Percentiles rank a stretch among this genome's conserved stretches.
phyloP scores from a whole-genome alignment of 1,140 invertebrate species.

The Ladona fulva region DNA sequence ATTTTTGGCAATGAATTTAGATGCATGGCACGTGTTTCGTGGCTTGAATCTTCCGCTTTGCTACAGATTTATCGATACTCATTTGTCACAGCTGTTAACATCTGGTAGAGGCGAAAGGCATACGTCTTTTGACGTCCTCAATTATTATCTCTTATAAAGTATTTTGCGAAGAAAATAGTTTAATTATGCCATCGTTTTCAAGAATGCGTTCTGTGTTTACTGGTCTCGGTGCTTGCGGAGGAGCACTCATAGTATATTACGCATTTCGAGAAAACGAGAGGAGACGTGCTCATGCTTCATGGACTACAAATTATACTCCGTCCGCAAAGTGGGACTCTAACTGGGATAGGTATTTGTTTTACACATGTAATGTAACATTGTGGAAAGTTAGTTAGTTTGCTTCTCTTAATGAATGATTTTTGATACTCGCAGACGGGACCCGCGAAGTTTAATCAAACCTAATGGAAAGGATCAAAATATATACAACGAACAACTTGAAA shows the following conservation, averaged over 20 bases:
- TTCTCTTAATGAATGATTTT: neutral
- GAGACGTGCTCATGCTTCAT: neutral
- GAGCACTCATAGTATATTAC: neutral
- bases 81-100: too few species aligned
- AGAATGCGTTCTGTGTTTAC: neutral
- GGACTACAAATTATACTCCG: neutral
- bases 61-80: too few species aligned
- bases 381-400: neutral
- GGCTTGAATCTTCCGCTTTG: too few species aligned
- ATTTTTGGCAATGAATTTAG: too few species aligned
- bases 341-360: neutral
- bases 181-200: neutral
- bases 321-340: conserved; percentile 12
- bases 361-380: neutral
- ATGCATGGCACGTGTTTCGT: too few species aligned
- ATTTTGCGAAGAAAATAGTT: neutral
- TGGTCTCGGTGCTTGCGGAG: conserved; percentile 9
- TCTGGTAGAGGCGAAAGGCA: too few species aligned
- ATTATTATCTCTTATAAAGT: neutral
- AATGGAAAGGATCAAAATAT: conserved; percentile 24
- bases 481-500: conserved; percentile 50
- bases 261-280: neutral
- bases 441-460: conserved; percentile 35
- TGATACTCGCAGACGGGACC: conserved; percentile 36
- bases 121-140: neutral